A percentile compares a stretch with the other conserved stretches of the same genome.
Evolutionary conservation across 2,888 invertebrate species (phyloP).

Genomic region (Eupithecia subfuscata): DNA sequence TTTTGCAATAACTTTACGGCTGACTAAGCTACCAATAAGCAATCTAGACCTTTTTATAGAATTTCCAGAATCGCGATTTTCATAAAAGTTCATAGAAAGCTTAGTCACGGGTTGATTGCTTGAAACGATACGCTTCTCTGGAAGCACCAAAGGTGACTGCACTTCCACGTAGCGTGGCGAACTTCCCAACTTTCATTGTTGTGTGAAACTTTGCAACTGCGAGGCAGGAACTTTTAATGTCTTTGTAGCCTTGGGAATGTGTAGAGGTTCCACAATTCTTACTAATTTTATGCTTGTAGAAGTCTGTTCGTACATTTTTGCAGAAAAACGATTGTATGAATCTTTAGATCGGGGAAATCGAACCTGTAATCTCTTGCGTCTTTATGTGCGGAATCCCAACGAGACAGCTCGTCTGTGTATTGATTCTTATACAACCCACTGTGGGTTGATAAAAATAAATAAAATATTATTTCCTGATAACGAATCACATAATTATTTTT

Average conservation of each 20-base stretch:
- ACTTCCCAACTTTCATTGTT: conserved; percentile 53
- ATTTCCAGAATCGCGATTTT: conserved; percentile 26
- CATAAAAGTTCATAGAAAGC: conserved; percentile 17
- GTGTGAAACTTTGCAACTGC: conserved; percentile 66
- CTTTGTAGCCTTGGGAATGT: conserved; percentile 54
- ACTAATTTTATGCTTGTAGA: background rate
- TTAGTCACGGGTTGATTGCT: conserved; percentile 26
- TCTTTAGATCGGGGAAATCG: background rate
- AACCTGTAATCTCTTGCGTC: background rate
- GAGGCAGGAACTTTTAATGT: conserved; percentile 60
- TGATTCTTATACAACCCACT: too few species aligned
- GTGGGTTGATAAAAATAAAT: background rate
- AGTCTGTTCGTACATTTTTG: background rate
- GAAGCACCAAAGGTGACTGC: conserved; percentile 70
- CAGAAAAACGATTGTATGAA: background rate
- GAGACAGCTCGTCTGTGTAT: background rate
- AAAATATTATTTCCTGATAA: background rate
- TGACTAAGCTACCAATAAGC: conserved; percentile 17
- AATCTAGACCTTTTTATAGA: conserved; percentile 19
- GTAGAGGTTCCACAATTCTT: conserved; percentile 7
- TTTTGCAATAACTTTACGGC: conserved; percentile 30
- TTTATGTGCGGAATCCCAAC: background rate
- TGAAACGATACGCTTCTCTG: conserved; percentile 33
- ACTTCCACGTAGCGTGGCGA: conserved; percentile 63
- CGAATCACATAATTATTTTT: background rate